phyloP scores from a whole-genome alignment of 2,113 vertebrate genomes.

The Heterocephalus glaber region DNA sequence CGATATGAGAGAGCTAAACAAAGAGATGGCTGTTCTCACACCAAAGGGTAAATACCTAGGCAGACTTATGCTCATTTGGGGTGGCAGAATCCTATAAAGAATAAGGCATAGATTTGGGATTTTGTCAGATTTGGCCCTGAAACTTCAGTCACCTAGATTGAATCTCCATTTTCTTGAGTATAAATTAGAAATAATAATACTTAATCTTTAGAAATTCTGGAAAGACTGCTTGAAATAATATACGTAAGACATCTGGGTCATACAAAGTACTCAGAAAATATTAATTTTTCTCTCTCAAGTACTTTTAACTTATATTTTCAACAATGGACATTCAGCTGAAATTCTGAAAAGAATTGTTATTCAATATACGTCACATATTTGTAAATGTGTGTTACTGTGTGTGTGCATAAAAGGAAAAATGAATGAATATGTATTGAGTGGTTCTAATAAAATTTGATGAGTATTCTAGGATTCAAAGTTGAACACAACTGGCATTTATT shows the following conservation, averaged over 20 bases:
- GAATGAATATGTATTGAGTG: not conserved
- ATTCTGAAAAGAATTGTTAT: not conserved
- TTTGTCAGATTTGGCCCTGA: slow-evolving; percentile 12
- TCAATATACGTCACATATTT: not conserved
- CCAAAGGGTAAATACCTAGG: not conserved
- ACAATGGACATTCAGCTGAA: not conserved
- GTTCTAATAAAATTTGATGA: not conserved
- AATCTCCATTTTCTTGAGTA: not conserved
- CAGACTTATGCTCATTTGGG: not conserved
- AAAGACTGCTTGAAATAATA: not conserved
- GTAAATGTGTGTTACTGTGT: not conserved
- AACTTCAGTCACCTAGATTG: not conserved
- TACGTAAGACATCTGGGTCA: not conserved
- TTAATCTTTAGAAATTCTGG: slow-evolving; percentile 14
- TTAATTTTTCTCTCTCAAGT: not conserved
- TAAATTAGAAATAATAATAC: not conserved
- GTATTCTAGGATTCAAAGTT: not conserved
- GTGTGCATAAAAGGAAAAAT: not conserved
- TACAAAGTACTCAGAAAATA: not conserved
- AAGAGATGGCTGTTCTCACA: not conserved
- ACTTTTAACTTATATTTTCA: slow-evolving; percentile 14
- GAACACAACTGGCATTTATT: not conserved
- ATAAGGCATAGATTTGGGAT: not conserved
- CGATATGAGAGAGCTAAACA: not conserved
- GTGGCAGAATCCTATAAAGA: not conserved